phyloP scores from a whole-genome alignment of 1,140 invertebrate genomes.

The Grapholita molesta region DNA sequence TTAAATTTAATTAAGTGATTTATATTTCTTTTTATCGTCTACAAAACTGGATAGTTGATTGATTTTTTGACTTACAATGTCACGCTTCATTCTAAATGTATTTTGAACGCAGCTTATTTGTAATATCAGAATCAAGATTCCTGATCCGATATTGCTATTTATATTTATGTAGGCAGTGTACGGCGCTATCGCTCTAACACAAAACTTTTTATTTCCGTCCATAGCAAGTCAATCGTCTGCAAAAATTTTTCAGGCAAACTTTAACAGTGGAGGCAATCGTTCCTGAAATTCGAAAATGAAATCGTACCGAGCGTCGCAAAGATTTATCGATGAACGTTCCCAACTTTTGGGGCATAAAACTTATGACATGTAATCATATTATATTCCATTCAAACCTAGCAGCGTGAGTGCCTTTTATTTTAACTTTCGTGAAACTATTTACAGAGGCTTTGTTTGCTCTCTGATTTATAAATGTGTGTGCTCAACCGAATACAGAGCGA shows the following conservation, averaged over 20 bases:
- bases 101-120: background rate
- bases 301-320: conserved; percentile 74
- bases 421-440: conserved; percentile 15
- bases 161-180: conserved; percentile 29
- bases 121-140: background rate
- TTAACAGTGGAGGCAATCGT: conserved; percentile 77
- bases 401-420: conserved; percentile 22
- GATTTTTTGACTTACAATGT: no score
- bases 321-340: conserved; percentile 77
- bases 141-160: background rate
- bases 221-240: conserved; percentile 75
- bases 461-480: conserved; percentile 12
- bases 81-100: no score
- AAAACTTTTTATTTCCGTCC: conserved; percentile 78
- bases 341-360: conserved; percentile 75
- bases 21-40: no score
- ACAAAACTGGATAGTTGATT: no score
- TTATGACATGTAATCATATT: conserved; percentile 74
- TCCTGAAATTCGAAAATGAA: conserved; percentile 78
- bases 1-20: background rate
- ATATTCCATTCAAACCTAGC: conserved; percentile 61
- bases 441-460: conserved; percentile 13
- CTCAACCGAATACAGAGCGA: background rate
- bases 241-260: conserved; percentile 78
- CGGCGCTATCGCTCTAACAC: conserved; percentile 71